phyloP scores from a whole-genome alignment of 1,140 invertebrate species.

The Planococcus citri region DNA sequence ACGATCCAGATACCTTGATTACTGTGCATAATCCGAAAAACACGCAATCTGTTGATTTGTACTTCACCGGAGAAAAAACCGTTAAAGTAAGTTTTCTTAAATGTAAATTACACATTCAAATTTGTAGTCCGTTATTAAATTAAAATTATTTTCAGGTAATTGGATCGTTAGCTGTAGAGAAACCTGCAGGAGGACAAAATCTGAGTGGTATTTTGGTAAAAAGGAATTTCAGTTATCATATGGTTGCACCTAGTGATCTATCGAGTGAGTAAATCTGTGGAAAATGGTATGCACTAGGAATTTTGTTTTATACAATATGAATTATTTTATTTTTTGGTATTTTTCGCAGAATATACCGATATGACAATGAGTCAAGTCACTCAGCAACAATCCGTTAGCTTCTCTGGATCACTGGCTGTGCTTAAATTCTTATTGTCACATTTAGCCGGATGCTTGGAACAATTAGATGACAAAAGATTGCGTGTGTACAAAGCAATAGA shows the following conservation, averaged over 20 bases:
- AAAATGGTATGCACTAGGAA: conserved; percentile 25
- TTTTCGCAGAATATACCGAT: conserved; percentile 76
- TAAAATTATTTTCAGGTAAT: conserved; percentile 47
- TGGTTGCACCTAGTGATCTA: conserved; percentile 80
- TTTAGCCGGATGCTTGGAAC: conserved; percentile 66
- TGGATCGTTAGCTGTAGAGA: conserved; percentile 74
- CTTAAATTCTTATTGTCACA: conserved; percentile 74
- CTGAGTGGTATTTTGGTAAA: conserved; percentile 92
- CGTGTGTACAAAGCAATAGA: conserved; percentile 68
- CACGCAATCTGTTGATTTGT: conserved; percentile 80
- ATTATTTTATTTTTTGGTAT: conserved; percentile 23
- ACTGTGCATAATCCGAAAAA: conserved; percentile 93
- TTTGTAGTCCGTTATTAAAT: neutral
- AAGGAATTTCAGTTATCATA: conserved; percentile 96
- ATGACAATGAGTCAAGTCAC: conserved; percentile 83
- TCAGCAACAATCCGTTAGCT: conserved; percentile 80
- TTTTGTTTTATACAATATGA: conserved; percentile 20
- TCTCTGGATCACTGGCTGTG: conserved; percentile 59
- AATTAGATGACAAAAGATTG: conserved; percentile 58
- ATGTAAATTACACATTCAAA: neutral
- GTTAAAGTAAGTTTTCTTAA: conserved; percentile 68
- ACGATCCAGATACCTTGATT: conserved; percentile 68
- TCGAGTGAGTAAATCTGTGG: conserved; percentile 50
- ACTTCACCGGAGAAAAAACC: conserved; percentile 94
- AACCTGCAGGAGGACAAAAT: conserved; percentile 59